Percentiles rank a stretch among this genome's conserved stretches.
These are phyloP conservation scores for Tetrax tetrax DNA, from an alignment of 2,113 vertebrate genomes.

Conservation along the genomic window DNA sequence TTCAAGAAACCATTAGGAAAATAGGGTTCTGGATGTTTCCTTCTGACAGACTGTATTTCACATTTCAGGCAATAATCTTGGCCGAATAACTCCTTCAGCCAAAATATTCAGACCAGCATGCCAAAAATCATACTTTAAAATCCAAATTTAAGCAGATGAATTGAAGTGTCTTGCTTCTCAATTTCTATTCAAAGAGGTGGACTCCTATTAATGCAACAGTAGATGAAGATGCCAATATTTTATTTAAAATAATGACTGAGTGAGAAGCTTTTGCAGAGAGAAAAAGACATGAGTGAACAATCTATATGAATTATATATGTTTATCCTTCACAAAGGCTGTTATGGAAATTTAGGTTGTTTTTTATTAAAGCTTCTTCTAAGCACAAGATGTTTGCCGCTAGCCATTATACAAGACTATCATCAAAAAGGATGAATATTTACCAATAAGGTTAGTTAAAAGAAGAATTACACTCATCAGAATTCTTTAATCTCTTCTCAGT, in stretches of 20 bases:
- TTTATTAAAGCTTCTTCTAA: neutral
- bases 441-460: neutral
- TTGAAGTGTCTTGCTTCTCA: neutral
- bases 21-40: neutral
- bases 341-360: neutral
- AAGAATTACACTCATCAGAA: neutral
- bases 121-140: constrained; percentile 20
- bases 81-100: neutral
- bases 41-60: constrained; percentile 12
- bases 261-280: neutral
- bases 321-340: neutral
- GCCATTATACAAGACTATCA: neutral
- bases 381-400: neutral
- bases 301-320: neutral
- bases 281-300: neutral
- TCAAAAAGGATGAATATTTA: neutral
- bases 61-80: neutral
- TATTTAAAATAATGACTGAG: neutral
- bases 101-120: neutral
- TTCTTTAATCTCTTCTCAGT: neutral
- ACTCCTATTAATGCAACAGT: neutral
- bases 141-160: neutral
- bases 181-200: neutral
- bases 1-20: constrained; percentile 1
- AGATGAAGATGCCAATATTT: neutral